Evolutionary conservation across 1,140 invertebrate species (phyloP).

Genomic region (Nasonia giraulti): DNA sequence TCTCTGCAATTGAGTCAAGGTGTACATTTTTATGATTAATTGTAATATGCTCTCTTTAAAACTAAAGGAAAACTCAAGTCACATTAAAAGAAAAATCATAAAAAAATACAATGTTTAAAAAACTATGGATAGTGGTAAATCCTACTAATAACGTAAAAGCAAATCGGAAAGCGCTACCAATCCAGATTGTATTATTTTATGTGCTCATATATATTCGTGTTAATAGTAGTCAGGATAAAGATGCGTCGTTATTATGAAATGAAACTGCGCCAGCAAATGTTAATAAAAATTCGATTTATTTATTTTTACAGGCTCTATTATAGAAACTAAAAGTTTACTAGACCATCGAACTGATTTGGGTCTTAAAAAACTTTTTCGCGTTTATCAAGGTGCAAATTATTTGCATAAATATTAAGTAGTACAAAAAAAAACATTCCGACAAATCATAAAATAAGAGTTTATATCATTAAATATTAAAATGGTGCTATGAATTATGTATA

Average conservation of each 20-base stretch:
- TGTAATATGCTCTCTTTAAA: slow-evolving; percentile 50
- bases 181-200: slow-evolving; percentile 11
- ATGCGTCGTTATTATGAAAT: slow-evolving; percentile 34
- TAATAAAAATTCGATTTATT: slow-evolving; percentile 45
- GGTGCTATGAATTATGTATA: slow-evolving; percentile 65
- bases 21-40: slow-evolving; percentile 51
- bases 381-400: slow-evolving; percentile 29
- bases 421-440: slow-evolving; percentile 56
- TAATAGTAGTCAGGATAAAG: slow-evolving; percentile 31
- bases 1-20: slow-evolving; percentile 34
- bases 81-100: slow-evolving; percentile 29
- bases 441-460: slow-evolving; percentile 50
- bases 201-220: slow-evolving; percentile 18
- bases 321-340: slow-evolving; percentile 20
- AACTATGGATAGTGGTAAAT: not conserved
- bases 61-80: slow-evolving; percentile 32
- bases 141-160: not conserved
- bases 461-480: slow-evolving; percentile 54
- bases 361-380: slow-evolving; percentile 20
- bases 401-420: slow-evolving; percentile 57
- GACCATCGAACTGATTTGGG: slow-evolving; percentile 24
- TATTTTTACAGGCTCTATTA: slow-evolving; percentile 34
- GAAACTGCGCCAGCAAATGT: slow-evolving; percentile 32
- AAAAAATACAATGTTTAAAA: not conserved
- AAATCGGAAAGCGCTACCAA: not conserved